Evolutionary conservation across 2,113 vertebrate genomes (phyloP).

Genomic region (Pachypanchax playfairii): DNA sequence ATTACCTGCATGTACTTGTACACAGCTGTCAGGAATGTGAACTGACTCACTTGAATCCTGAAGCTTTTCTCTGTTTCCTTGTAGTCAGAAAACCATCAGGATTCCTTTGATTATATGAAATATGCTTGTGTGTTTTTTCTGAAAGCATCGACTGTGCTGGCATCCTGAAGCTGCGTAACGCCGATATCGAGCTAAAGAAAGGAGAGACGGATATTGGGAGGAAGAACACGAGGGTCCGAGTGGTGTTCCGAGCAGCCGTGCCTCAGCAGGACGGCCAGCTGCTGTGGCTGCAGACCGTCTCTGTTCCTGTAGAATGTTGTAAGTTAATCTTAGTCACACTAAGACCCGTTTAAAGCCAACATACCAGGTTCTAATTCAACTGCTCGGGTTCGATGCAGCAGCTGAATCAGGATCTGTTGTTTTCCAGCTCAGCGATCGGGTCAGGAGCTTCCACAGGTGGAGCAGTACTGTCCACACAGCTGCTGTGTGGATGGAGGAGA

Average conservation of each 20-base stretch:
- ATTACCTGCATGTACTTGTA: neutral
- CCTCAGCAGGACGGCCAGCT: conserved; percentile 86
- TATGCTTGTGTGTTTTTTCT: neutral
- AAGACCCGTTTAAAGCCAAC: too few species aligned
- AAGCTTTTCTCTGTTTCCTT: too few species aligned
- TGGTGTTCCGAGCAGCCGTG: conserved; percentile 91
- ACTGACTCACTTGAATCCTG: neutral
- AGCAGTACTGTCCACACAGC: conserved; percentile 86
- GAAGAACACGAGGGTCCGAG: conserved; percentile 94
- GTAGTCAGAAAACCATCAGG: too few species aligned
- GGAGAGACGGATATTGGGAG: conserved; percentile 95
- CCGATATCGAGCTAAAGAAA: conserved; percentile 97
- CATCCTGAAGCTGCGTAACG: conserved; percentile 95
- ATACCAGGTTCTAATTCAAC: too few species aligned
- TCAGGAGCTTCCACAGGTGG: conserved; percentile 93
- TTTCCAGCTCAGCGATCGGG: conserved; percentile 91
- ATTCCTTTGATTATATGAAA: too few species aligned
- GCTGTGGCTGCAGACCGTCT: conserved; percentile 89
- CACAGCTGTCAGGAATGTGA: neutral
- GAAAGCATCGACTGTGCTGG: conserved; percentile 94
- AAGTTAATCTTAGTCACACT: neutral
- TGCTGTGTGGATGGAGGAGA: conserved; percentile 88
- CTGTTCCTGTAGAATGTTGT: conserved; percentile 93
- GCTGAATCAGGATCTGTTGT: neutral
- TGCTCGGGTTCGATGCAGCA: neutral